Evolutionary conservation across 2,797 vertebrate genomes (phyloP), one percentile per base, ranked within the genome.

Genomic region (Hoplostethus mediterraneus): DNA sequence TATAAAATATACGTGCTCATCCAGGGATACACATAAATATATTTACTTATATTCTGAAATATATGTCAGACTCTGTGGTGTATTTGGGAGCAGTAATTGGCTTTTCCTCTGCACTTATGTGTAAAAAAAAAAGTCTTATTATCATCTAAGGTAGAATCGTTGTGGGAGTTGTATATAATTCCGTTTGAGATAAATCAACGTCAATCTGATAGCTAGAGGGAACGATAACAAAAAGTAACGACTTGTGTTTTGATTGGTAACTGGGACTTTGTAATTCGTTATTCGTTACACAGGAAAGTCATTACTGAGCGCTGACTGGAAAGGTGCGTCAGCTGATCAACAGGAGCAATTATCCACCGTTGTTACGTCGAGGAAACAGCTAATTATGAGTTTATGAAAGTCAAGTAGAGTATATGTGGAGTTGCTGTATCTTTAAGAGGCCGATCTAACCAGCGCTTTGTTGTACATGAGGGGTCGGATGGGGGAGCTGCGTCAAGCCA

Each of bases 351-450:
- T 62, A 45, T 28, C 25, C 17, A 45, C 13, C 49, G 1, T 62
- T 63, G n/a, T 64, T 59, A 53, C 44, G 30, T 42, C 40, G 6
- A 62, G 11, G 21, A 67, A 51, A 71, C n/a, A 28, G 48, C 13
- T 49, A n/a, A 67, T 58, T 17, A 36, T 65, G 3, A 63, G 3
- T 25, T 53, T 28, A 44, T 52, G 11, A 51, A n/a, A 2, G 31
- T 45, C 17, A 56, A 38, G 47, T 60, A 61, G 28, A 36, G 7
- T 21, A 6, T 17, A 6, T 9, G 10, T 9, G 10, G 63, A 75
- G 38, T 17, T 13, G 47, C 74, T 92, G 77, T 75, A 44, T 85
- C 91, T 94, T 94, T 92, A 92, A 93, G 87, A 90, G 89, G 88
- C 85, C 60, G 85, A 67, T 8, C 78, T 40, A 75, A 72, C 56